These are phyloP conservation scores for Grammomys dolichurus DNA, from an alignment of 2,113 vertebrate species.

Conservation along the genomic window DNA sequence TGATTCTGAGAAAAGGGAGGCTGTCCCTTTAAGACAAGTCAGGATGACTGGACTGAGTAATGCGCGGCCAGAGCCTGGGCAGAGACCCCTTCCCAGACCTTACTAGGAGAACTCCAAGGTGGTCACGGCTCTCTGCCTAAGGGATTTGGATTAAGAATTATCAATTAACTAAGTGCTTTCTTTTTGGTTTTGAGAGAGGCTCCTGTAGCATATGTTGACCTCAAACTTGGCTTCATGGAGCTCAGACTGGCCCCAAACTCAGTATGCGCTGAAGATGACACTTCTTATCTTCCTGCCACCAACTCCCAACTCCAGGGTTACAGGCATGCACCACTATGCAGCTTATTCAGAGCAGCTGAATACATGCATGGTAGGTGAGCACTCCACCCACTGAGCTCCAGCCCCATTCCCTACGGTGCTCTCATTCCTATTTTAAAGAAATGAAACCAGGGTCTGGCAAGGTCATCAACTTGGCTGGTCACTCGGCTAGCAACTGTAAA, in stretches of 20 bases:
- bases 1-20: background rate
- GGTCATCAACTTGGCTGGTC: background rate
- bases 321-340: background rate
- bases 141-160: background rate
- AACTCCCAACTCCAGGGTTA: background rate
- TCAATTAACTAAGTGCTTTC: background rate
- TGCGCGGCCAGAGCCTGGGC: background rate
- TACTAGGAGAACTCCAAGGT: slow-evolving; percentile 26
- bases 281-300: background rate
- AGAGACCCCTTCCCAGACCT: background rate
- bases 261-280: background rate
- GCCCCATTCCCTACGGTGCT: background rate
- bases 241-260: background rate
- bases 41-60: background rate
- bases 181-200: background rate
- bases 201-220: background rate
- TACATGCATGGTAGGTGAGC: background rate
- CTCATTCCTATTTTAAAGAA: slow-evolving; percentile 26
- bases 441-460: background rate
- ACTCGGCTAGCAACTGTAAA: background rate
- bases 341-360: background rate
- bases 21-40: background rate
- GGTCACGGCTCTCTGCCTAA: background rate
- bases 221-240: background rate
- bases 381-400: background rate